Conservation (phyloP, 2,113 vertebrate genomes). For the Eulemur macaco region DNA sequence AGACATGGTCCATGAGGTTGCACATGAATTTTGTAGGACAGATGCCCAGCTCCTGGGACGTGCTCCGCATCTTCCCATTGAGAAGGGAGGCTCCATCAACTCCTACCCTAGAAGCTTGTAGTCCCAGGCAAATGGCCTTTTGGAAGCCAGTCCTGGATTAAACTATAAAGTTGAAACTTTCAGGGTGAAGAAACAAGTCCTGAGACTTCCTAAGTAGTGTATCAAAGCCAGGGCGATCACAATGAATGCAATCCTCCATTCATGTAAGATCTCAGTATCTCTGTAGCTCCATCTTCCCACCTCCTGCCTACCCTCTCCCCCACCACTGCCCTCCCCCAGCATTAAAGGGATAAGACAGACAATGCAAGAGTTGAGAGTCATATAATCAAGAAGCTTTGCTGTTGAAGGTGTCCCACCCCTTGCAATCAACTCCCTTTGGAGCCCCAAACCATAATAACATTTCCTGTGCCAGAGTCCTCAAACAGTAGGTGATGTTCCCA, state of each 20-base stretch:
- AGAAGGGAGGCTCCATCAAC: neutral
- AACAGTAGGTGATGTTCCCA: conserved; percentile 28
- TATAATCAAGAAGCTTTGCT: conserved; percentile 61
- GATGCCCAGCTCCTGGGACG: neutral
- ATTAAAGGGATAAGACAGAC: conserved; percentile 54
- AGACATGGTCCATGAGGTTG: neutral
- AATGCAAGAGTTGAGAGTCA: conserved; percentile 12
- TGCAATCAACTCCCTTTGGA: conserved; percentile 42
- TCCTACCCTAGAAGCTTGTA: neutral
- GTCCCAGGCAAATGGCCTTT: neutral
- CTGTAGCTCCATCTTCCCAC: neutral
- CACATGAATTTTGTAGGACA: neutral
- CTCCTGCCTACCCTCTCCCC: neutral
- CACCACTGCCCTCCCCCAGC: neutral
- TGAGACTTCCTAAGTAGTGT: neutral
- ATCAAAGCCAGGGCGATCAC: neutral
- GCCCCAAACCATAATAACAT: neutral
- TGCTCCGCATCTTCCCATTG: neutral
- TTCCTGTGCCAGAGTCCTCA: conserved; percentile 36
- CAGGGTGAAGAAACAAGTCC: conserved; percentile 32
- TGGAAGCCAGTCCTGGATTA: conserved; percentile 2
- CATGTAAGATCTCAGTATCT: conserved; percentile 39
- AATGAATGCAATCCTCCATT: conserved; percentile 10
- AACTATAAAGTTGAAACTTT: conserved; percentile 26
- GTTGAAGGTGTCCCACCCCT: neutral